phyloP scores from a whole-genome alignment of 2,113 vertebrate species.

The Daubentonia madagascariensis region DNA sequence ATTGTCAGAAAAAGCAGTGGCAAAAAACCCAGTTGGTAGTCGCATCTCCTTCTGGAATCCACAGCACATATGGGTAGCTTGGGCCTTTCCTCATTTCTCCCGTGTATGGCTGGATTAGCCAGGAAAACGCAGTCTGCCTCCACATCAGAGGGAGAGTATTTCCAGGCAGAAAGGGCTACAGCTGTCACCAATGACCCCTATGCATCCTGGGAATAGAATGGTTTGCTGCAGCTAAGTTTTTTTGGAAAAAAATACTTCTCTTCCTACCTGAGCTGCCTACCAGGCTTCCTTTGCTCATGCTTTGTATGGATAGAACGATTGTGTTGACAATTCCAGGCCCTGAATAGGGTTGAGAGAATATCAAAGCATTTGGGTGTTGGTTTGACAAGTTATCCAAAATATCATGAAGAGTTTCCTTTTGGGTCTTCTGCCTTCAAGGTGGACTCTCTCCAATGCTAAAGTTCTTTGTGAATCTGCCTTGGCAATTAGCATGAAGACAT shows the following conservation, averaged over 20 bases:
- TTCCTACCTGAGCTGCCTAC: slow-evolving; percentile 27
- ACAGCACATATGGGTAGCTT: slow-evolving; percentile 58
- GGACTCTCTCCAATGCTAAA: neutral
- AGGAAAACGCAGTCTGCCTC: slow-evolving; percentile 70
- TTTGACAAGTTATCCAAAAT: slow-evolving; percentile 65
- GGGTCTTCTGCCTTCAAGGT: slow-evolving; percentile 58
- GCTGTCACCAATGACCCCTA: slow-evolving; percentile 62
- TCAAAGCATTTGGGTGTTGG: neutral
- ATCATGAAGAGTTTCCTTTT: slow-evolving; percentile 32
- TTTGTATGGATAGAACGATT: neutral
- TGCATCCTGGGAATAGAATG: slow-evolving; percentile 57
- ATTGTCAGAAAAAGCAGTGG: slow-evolving; percentile 31
- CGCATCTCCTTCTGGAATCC: slow-evolving; percentile 69
- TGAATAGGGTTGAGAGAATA: neutral
- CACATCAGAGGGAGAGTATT: slow-evolving; percentile 59
- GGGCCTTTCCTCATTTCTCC: slow-evolving; percentile 76
- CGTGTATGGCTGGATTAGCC: slow-evolving; percentile 75
- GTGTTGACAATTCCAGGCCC: neutral
- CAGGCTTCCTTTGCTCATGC: neutral
- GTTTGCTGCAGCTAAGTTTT: slow-evolving; percentile 38
- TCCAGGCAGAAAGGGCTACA: slow-evolving; percentile 71
- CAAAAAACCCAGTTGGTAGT: slow-evolving; percentile 55
- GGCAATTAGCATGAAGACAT: slow-evolving; percentile 61
- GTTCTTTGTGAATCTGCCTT: slow-evolving; percentile 37
- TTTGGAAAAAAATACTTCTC: neutral